Evolutionary conservation across 2,888 invertebrate species (phyloP), one percentile per base, ranked within the genome.

Genomic region (Pilophorus perplexus): DNA sequence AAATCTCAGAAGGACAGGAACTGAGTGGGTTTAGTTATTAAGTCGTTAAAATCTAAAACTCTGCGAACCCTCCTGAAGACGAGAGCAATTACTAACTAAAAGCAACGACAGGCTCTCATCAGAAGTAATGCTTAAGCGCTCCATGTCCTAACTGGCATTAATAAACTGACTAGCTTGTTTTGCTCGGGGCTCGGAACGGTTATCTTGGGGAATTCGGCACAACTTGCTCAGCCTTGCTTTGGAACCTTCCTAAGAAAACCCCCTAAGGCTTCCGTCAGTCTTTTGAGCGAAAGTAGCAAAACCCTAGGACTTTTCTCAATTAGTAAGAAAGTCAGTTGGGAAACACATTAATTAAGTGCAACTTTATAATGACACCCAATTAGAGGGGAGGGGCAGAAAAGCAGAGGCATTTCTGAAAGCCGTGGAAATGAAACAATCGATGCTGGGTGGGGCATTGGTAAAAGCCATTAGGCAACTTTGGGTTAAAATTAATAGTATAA

Each of bases 391-490:
- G 38, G 62, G 22, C n/a, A 18, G 62, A 62, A 28, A n/a, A 62
- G 28, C 46, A 44, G 46, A 33, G 33, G 44, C 16, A 28, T 62
- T 62, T 62, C 37, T 62, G 46, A 62, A 52, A 46, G 46, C 62
- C 48, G 33, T 33, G 33, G 62, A 28, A 62, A 48, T 46, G 62
- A 60, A 60, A 46, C 46, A 62, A 46, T 62, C 62, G 62, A 62
- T 62, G 46, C 22, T 4, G 38, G 62, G 28, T 14, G 14, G 14
- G 60, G 44, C 46, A 23, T 46, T 46, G 46, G 62, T 46, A 62
- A 33, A 62, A 62, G 46, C 62, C 62, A 62, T 62, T 62, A 62
- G 33, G 62, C 62, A 62, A 62, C 62, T 62, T 62, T 48, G 62
- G 62, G 46, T 44, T 46, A 16, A 62, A 62, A 62, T 62, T 62